These are phyloP conservation scores for Holocentrus rufus DNA, from an alignment of 2,797 vertebrate genomes.

Conservation along the genomic window DNA sequence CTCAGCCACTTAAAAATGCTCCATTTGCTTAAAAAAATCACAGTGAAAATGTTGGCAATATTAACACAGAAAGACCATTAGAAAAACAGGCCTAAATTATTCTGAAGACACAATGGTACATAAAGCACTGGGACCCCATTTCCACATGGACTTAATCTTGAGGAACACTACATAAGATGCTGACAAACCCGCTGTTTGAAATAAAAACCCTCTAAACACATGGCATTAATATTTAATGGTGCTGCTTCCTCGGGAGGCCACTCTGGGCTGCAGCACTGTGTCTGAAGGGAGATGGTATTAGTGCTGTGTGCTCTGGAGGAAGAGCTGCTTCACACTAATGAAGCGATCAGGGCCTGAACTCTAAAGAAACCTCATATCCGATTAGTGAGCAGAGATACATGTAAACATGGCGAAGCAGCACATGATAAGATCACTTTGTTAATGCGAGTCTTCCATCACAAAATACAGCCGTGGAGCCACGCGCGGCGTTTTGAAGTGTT, in stretches of 20 bases:
- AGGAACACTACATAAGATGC: constrained; percentile 74
- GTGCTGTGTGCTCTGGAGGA: constrained; percentile 87
- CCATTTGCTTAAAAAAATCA: constrained; percentile 65
- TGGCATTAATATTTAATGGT: constrained; percentile 92
- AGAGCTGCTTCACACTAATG: constrained; percentile 82
- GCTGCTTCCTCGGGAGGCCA: constrained; percentile 80
- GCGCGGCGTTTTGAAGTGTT: constrained; percentile 52
- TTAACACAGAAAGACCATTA: constrained; percentile 78
- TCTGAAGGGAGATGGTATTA: constrained; percentile 89
- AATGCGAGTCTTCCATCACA: constrained; percentile 67
- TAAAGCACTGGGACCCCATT: constrained; percentile 57
- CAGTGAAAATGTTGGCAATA: constrained; percentile 61
- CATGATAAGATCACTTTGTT: constrained; percentile 69
- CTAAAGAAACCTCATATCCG: constrained; percentile 72
- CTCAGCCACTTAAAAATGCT: constrained; percentile 57
- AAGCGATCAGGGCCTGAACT: constrained; percentile 78
- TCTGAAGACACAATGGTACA: constrained; percentile 59
- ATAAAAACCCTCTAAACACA: constrained; percentile 84
- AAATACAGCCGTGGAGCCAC: constrained; percentile 60
- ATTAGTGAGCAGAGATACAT: constrained; percentile 76
- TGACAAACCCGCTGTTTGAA: constrained; percentile 80
- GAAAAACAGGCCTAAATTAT: constrained; percentile 71
- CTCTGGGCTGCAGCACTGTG: constrained; percentile 80
- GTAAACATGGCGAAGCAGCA: constrained; percentile 72
- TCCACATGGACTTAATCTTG: constrained; percentile 69